phyloP scores from a whole-genome alignment of 2,888 invertebrate genomes.

The Pristionchus maxplancki region DNA sequence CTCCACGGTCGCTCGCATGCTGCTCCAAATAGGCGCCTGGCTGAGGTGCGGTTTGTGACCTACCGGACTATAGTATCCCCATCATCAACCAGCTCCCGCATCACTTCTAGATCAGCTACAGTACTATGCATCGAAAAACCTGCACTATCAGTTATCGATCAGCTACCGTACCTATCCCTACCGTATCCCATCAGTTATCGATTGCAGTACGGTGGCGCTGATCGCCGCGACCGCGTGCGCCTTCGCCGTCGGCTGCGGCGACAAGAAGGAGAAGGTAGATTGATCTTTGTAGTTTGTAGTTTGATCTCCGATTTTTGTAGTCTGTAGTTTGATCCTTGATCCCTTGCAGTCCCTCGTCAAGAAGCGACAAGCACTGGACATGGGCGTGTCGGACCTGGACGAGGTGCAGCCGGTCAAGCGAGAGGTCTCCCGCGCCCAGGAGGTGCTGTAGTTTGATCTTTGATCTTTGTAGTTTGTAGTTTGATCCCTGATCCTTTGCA shows the following conservation, averaged over 20 bases:
- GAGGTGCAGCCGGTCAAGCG: slow-evolving; percentile 30
- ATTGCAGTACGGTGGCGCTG: not conserved
- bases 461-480: not conserved
- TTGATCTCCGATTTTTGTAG: not conserved
- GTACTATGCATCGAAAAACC: too few relatives aligned
- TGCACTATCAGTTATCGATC: too few relatives aligned
- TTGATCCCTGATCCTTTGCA: not conserved
- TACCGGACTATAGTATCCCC: too few relatives aligned
- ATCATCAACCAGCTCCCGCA: too few relatives aligned
- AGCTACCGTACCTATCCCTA: not conserved
- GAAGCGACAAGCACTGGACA: not conserved
- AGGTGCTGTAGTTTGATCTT: slow-evolving; percentile 17
- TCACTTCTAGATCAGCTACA: not conserved
- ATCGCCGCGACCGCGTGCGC: not conserved
- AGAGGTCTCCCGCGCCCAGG: slow-evolving; percentile 19
- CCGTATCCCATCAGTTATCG: not conserved
- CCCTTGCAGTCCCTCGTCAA: slow-evolving; percentile 19
- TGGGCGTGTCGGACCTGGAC: slow-evolving; percentile 16
- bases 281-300: not conserved
- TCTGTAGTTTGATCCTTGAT: slow-evolving; percentile 24
- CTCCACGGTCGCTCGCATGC: not conserved
- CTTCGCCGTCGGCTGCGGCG: not conserved
- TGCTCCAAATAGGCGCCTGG: slow-evolving; percentile 34
- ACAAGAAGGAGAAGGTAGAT: slow-evolving; percentile 42
- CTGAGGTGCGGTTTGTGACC: not conserved